phyloP scores from a whole-genome alignment of 2,113 vertebrate species.

The Irena cyanogastra region DNA sequence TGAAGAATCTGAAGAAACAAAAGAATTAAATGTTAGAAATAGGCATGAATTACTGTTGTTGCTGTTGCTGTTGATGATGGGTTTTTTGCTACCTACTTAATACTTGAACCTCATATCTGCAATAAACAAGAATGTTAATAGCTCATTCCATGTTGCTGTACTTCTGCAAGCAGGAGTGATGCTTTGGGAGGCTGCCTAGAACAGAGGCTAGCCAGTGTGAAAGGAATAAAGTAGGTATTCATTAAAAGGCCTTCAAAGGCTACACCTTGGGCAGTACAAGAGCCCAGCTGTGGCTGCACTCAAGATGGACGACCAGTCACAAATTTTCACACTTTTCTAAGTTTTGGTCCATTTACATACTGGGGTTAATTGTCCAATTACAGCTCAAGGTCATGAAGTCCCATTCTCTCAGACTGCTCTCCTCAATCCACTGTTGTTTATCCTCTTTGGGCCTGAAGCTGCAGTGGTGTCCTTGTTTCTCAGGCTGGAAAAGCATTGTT shows the following conservation, averaged over 20 bases:
- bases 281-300: background rate
- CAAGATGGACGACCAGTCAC: background rate
- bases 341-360: background rate
- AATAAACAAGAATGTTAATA: background rate
- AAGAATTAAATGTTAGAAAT: background rate
- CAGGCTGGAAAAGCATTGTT: background rate
- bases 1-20: background rate
- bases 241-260: background rate
- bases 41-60: background rate
- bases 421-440: background rate
- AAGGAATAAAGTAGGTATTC: background rate
- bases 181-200: background rate
- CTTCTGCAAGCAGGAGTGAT: background rate
- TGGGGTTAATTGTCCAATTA: background rate
- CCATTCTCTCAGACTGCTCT: background rate
- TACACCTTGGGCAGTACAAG: background rate
- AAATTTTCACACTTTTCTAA: background rate
- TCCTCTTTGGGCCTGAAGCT: background rate
- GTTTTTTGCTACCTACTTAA: background rate
- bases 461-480: background rate
- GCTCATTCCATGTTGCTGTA: background rate
- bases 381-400: background rate
- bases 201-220: background rate
- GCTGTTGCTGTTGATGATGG: background rate
- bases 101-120: background rate